Conservation (phyloP, 2,797 vertebrate species). For the Synanceia verrucosa region DNA sequence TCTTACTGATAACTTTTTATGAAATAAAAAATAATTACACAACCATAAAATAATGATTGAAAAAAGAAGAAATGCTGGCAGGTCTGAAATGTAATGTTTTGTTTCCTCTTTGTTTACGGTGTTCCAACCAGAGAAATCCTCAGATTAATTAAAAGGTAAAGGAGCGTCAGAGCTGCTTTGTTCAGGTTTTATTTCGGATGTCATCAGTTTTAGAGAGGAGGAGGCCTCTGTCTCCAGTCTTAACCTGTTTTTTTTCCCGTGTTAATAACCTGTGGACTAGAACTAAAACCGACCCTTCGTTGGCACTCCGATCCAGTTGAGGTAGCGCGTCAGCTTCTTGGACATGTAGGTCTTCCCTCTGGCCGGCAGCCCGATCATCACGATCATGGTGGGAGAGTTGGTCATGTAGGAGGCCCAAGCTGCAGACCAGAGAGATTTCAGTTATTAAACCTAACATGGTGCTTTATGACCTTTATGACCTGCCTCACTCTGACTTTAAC, state of each 20-base stretch:
- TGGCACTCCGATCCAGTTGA: slow-evolving; percentile 99
- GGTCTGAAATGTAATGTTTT: too few species aligned
- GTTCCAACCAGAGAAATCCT: too few species aligned
- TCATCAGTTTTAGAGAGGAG: too few species aligned
- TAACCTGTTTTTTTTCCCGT: background rate
- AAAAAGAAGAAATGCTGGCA: too few species aligned
- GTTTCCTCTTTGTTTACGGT: too few species aligned
- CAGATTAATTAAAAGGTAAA: too few species aligned
- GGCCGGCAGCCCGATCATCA: slow-evolving; percentile 97
- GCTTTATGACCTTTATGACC: background rate
- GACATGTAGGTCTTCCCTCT: slow-evolving; percentile 98
- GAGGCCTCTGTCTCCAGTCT: background rate
- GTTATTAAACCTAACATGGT: background rate
- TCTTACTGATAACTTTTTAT: too few species aligned
- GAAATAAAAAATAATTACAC: too few species aligned
- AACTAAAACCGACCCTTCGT: slow-evolving; percentile 88
- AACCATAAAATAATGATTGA: too few species aligned
- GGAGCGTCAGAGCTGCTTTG: too few species aligned
- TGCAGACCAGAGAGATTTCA: too few species aligned
- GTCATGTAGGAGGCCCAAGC: slow-evolving; percentile 99
- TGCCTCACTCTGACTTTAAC: background rate
- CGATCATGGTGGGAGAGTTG: slow-evolving; percentile 95
- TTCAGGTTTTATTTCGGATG: too few species aligned
- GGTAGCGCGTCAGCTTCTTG: slow-evolving; percentile 98
- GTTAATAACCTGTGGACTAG: background rate